These are phyloP conservation scores for Calonectris borealis DNA, from an alignment of 2,113 vertebrate genomes.

Conservation along the genomic window DNA sequence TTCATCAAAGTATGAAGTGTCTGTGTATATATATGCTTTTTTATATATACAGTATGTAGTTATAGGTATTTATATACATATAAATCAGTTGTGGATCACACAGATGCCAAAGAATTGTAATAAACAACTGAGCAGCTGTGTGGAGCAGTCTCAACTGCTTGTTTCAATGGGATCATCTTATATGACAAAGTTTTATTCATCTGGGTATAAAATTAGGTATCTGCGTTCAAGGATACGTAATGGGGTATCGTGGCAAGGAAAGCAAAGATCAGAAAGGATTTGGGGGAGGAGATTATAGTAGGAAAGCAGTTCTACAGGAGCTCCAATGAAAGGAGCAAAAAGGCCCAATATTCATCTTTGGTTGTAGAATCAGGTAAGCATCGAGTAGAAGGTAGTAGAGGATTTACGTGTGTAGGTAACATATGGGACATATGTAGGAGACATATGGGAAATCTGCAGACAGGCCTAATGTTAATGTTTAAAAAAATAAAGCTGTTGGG, in stretches of 20 bases:
- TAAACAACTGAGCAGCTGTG: background rate
- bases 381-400: background rate
- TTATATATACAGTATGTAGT: background rate
- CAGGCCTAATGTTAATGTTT: background rate
- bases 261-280: background rate
- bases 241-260: background rate
- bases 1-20: background rate
- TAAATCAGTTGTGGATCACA: background rate
- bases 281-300: background rate
- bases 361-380: background rate
- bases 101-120: background rate
- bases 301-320: background rate
- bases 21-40: background rate
- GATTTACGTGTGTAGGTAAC: background rate
- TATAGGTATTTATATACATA: background rate
- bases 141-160: background rate
- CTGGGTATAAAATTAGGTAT: background rate
- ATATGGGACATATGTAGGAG: background rate
- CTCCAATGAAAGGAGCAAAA: background rate
- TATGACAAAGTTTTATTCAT: background rate
- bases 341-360: background rate
- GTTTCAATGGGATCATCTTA: background rate
- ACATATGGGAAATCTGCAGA: background rate
- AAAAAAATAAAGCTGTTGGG: background rate
- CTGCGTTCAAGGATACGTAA: background rate